phyloP scores from a whole-genome alignment of 2,797 vertebrate species.

The Phylloscopus collybita region DNA sequence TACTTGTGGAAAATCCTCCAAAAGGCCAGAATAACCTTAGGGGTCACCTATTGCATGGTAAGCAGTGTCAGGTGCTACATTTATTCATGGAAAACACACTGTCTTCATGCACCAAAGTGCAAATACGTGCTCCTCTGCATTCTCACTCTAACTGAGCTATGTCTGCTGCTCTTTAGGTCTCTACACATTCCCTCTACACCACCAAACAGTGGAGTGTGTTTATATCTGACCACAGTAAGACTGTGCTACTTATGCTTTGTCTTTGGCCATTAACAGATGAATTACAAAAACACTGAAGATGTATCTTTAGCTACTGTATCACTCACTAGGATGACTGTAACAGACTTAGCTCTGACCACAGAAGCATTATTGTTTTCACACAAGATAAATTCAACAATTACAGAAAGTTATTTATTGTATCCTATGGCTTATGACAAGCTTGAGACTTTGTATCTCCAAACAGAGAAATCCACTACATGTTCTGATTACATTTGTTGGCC shows the following conservation, averaged over 20 bases:
- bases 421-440: background rate
- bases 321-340: background rate
- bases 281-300: background rate
- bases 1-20: background rate
- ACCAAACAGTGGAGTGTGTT: background rate
- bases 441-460: background rate
- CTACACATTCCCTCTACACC: background rate
- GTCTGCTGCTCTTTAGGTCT: background rate
- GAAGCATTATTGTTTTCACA: background rate
- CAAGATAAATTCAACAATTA: background rate
- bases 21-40: background rate
- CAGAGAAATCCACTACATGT: background rate
- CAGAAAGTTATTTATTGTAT: background rate
- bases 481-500: background rate
- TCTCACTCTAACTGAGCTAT: background rate
- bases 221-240: background rate
- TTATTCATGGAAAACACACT: background rate
- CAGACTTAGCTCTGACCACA: background rate
- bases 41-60: background rate
- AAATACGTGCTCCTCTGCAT: background rate
- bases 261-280: background rate
- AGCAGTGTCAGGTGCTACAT: background rate
- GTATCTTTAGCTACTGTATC: background rate
- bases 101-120: background rate
- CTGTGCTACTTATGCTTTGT: background rate